These are phyloP conservation scores for Eolophus roseicapilla DNA, from an alignment of 2,113 vertebrate genomes.

Conservation along the genomic window DNA sequence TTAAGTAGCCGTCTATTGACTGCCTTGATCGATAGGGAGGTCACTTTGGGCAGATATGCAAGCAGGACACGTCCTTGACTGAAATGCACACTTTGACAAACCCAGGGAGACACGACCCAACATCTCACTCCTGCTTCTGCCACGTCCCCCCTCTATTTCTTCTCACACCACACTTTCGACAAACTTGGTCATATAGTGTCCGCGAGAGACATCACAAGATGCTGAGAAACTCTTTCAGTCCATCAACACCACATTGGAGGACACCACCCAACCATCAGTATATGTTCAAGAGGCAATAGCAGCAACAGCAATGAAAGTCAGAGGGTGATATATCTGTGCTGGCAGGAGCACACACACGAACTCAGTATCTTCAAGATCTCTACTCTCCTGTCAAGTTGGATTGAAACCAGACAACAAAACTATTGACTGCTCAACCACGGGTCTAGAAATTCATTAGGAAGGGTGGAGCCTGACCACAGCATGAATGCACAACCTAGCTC, in stretches of 20 bases:
- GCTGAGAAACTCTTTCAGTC: neutral
- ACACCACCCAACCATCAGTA: neutral
- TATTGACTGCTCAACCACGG: neutral
- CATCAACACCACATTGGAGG: neutral
- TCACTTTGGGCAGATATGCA: neutral
- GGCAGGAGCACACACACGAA: rapidly evolving
- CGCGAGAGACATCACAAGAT: rapidly evolving
- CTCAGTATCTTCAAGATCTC: neutral
- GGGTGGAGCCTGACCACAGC: neutral
- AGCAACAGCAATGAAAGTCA: neutral
- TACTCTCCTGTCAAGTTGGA: neutral
- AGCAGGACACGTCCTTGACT: neutral
- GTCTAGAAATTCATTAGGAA: neutral
- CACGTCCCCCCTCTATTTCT: neutral
- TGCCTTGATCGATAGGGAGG: slow-evolving; percentile 49
- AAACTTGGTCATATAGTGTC: rapidly evolving
- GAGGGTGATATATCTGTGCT: neutral
- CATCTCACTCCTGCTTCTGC: neutral
- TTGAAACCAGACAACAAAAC: neutral
- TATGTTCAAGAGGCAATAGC: rapidly evolving
- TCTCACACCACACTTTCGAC: rapidly evolving
- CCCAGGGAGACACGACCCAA: neutral
- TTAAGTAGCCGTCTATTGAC: slow-evolving; percentile 62
- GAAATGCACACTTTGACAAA: neutral
- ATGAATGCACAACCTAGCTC: rapidly evolving